Conservation (phyloP, 2,888 invertebrate species). For the Apodemia duryi region DNA sequence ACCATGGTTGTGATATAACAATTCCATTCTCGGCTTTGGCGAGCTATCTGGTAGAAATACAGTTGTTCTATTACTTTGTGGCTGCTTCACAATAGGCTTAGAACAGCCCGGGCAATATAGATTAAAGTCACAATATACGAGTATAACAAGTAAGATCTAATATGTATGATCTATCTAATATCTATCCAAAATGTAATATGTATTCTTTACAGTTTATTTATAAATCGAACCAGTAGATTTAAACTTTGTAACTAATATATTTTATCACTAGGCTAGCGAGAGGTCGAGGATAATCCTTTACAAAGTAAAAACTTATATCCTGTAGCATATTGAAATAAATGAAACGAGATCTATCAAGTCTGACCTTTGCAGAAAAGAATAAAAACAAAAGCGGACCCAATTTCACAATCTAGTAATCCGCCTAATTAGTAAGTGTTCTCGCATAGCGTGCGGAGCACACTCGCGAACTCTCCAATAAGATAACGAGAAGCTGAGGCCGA, state of each 20-base stretch:
- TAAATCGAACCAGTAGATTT: not conserved
- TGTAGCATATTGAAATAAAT: not conserved
- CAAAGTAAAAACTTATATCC: not conserved
- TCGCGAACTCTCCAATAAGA: not conserved
- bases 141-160: not conserved
- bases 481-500: not conserved
- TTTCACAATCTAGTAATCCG: constrained; percentile 14
- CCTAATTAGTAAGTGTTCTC: constrained; percentile 12
- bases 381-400: constrained; percentile 9
- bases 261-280: not conserved
- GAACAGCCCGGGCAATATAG: too few species aligned
- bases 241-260: not conserved
- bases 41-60: too few species aligned
- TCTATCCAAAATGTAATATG: too few species aligned
- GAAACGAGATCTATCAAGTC: constrained; percentile 5
- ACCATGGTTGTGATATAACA: too few species aligned
- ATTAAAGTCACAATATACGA: not conserved
- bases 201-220: not conserved
- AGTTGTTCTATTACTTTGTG: too few species aligned
- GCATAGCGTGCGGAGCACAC: constrained; percentile 11
- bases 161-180: not conserved
- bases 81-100: not conserved
- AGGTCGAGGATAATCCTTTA: not conserved
- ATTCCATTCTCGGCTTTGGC: too few species aligned
- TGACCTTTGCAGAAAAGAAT: constrained; percentile 9